phyloP scores from a whole-genome alignment of 2,797 vertebrate species.

The Dendrocincla tyrannina region DNA sequence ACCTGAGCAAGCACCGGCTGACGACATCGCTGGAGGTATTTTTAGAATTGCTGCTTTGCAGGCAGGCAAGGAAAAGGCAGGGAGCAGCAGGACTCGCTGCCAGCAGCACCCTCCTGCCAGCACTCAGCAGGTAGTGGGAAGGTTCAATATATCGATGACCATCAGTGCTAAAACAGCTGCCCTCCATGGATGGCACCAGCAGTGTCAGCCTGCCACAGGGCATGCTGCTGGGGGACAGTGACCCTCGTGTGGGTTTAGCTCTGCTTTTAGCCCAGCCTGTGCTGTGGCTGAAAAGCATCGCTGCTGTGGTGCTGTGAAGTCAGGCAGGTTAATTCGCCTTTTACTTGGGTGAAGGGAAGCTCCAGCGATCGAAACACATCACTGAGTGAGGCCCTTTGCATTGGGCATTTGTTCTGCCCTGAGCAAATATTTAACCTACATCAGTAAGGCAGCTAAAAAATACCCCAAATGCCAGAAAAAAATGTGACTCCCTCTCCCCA shows the following conservation, averaged over 20 bases:
- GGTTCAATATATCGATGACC: not conserved
- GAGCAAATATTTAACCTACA: conserved; percentile 50
- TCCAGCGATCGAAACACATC: not conserved
- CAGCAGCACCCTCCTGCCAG: not conserved
- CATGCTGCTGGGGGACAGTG: accelerated
- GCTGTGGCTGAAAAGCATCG: accelerated
- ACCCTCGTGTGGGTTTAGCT: accelerated
- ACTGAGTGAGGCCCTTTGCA: not conserved
- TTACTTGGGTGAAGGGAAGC: not conserved
- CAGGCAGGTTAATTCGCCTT: conserved; percentile 10
- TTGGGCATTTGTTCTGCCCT: not conserved
- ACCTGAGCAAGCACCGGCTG: not conserved
- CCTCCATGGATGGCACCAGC: accelerated
- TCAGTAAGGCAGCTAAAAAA: not conserved
- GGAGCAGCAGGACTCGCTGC: accelerated
- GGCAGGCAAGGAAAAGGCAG: not conserved
- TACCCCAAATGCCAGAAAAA: not conserved
- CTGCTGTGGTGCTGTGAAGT: not conserved
- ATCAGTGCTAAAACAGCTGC: not conserved
- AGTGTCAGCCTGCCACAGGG: accelerated
- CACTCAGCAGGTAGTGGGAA: not conserved
- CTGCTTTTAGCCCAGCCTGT: not conserved
- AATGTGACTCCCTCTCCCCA: not conserved
- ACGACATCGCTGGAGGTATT: conserved; percentile 1
- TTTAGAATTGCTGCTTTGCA: conserved; percentile 18